Percentiles rank a stretch among this genome's conserved stretches.
phyloP scores from a whole-genome alignment of 2,113 vertebrate species.

The Merops nubicus region DNA sequence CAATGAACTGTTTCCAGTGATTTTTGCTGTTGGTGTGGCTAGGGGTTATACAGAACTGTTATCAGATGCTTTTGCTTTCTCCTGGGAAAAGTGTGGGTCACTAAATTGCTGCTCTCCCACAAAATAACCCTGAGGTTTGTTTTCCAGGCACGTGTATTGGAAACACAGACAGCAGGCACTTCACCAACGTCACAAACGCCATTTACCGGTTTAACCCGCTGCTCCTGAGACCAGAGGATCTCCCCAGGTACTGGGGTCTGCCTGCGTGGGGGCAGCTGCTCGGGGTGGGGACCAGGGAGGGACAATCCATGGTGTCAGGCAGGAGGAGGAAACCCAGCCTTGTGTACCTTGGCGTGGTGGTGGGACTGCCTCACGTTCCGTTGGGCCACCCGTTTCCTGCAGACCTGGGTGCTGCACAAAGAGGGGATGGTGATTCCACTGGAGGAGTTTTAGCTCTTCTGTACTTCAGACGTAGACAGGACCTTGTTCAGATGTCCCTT shows the following conservation, averaged over 20 bases:
- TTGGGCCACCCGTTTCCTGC: not conserved
- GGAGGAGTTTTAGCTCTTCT: not conserved
- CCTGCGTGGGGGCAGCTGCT: not conserved
- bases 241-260: slow-evolving; percentile 74
- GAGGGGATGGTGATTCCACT: not conserved
- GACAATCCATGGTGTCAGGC: not conserved
- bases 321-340: not conserved
- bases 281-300: not conserved
- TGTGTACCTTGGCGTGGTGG: not conserved
- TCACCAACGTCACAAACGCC: slow-evolving; percentile 77
- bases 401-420: not conserved
- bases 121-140: not conserved
- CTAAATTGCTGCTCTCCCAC: not conserved
- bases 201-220: slow-evolving; percentile 87
- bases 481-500: not conserved
- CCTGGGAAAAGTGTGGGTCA: not conserved
- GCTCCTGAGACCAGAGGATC: slow-evolving; percentile 76
- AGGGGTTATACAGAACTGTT: not conserved
- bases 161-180: slow-evolving; percentile 93
- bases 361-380: not conserved
- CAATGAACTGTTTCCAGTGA: not conserved
- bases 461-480: not conserved
- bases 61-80: not conserved
- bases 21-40: not conserved
- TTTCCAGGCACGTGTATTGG: slow-evolving; percentile 84